Evolutionary conservation across 2,888 invertebrate genomes (phyloP), one percentile per base, ranked within the genome.

Genomic region (Bhutanitis thaidina): DNA sequence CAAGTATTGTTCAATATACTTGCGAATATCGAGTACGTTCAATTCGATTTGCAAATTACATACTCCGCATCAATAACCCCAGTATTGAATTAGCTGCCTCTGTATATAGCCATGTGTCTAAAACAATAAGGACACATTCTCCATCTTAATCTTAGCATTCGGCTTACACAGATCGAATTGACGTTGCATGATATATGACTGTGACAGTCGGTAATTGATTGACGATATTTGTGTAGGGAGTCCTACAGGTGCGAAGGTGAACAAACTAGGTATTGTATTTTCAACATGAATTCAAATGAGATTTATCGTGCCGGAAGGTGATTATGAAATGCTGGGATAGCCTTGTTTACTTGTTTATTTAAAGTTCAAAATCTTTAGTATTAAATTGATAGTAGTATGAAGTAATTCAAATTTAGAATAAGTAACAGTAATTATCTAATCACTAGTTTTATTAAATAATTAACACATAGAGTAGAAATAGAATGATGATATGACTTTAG

Each of bases 201-300:
- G 68, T 68, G 74, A 74, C 77, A 72, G 63, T 58, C 60, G 37
- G 62, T 75, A 77, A 78, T 76, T 77, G 77, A 81, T 77, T 63
- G 69, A 71, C 67, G 68, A 74, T 78, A 75, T 72, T 67, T 70
- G 60, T 64, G 60, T 49, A 50, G 44, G 52, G 37, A 34, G 43
- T 59, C 50, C 52, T 46, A 52, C 37, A 51, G 53, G 56, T 60
- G 61, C 44, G 29, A 37, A 35, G 52, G 8, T 3, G 13, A 36
- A 9, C 1, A 36, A 36, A 36, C 15, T 15, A 36, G 14, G 10
- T 36, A 36, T 15, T 14, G 36, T 14, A 12, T 15, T 7, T 41
- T 9, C 7, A 8, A 10, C n/a, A 30, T 41, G 30, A 13, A 41
- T 30, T 8, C 15, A 30, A 39, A 27, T 39, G 27, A 41, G 14